These are phyloP conservation scores for Augochlora pura DNA, from an alignment of 1,140 invertebrate species.

Conservation along the genomic window DNA sequence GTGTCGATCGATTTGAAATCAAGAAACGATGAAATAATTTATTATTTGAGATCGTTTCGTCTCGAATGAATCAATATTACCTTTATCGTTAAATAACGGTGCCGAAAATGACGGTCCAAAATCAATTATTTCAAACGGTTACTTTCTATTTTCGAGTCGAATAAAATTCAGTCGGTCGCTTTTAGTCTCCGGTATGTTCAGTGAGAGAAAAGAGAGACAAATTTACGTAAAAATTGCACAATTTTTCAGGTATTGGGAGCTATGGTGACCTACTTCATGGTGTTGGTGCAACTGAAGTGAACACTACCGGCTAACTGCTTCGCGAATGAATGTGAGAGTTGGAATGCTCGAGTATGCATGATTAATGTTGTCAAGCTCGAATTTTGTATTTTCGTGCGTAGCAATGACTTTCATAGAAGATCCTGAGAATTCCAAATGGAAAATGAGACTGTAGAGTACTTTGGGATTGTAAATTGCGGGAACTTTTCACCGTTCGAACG, in stretches of 20 bases:
- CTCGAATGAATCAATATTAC: too few species aligned
- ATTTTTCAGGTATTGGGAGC: slow-evolving; percentile 88
- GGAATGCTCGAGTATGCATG: not conserved
- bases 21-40: too few species aligned
- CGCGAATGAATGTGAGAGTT: not conserved
- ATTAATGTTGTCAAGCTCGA: not conserved
- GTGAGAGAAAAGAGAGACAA: too few species aligned
- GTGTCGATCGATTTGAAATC: too few species aligned
- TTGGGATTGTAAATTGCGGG: not conserved
- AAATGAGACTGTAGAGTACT: not conserved
- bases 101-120: too few species aligned
- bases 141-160: too few species aligned
- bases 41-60: too few species aligned
- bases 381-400: not conserved
- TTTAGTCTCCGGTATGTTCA: too few species aligned
- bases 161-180: too few species aligned
- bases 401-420: not conserved
- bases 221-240: not conserved
- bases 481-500: not conserved
- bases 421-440: not conserved
- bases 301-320: slow-evolving; percentile 31
- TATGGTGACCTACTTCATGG: slow-evolving; percentile 94
- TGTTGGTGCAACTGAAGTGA: slow-evolving; percentile 92
- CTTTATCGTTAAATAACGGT: too few species aligned
- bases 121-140: too few species aligned